Conservation (phyloP, 2,113 vertebrate species). For the Alligator sinensis region DNA sequence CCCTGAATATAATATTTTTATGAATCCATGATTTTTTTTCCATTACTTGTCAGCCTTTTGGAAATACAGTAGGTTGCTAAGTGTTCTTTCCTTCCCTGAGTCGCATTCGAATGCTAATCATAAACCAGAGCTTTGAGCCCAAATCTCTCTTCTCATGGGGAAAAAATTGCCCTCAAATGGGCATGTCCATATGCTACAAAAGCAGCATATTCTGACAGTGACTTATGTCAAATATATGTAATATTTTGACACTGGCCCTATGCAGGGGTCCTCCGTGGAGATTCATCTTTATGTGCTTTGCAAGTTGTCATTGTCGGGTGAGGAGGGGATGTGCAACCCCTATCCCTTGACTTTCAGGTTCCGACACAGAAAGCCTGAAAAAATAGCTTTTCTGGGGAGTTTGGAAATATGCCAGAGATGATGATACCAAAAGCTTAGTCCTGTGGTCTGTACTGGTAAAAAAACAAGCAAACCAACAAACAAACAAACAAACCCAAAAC, state of each 20-base stretch:
- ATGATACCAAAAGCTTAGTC: neutral
- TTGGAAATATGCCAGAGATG: neutral
- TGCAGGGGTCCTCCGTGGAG: neutral
- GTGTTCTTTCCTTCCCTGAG: neutral
- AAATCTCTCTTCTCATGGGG: neutral
- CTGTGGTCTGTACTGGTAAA: fast-evolving
- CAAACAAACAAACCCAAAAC: neutral
- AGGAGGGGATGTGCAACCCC: neutral
- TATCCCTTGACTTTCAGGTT: neutral
- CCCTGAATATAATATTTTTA: neutral
- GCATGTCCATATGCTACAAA: neutral
- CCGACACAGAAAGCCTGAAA: neutral
- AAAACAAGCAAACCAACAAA: neutral
- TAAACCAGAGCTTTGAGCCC: neutral
- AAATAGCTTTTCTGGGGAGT: neutral
- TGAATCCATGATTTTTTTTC: neutral
- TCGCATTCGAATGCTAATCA: neutral
- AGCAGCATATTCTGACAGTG: neutral
- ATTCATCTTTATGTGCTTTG: neutral
- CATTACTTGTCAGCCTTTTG: neutral
- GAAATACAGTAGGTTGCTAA: neutral
- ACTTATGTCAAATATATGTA: fast-evolving
- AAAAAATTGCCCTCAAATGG: neutral
- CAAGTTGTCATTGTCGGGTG: neutral
- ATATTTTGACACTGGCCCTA: neutral